Base-by-base conservation (phyloP, 1,140 invertebrate species). In the Metaphire vulgaris region DNA sequence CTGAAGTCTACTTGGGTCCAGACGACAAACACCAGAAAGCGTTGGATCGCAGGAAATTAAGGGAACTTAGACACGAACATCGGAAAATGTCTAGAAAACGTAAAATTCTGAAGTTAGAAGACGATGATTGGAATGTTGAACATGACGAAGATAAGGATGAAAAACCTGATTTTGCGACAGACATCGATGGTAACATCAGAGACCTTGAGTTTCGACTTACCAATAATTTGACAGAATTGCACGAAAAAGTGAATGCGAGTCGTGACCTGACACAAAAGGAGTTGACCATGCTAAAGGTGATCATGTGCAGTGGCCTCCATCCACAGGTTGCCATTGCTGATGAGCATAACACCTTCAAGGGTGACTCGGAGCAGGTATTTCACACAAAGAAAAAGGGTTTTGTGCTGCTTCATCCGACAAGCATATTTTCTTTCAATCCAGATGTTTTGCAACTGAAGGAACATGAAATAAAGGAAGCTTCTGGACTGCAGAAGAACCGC, bases 311-410 rank as follows among this genome's bases (percentile, higher is more conserved):
- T 87, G 95, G 95, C 6, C 87, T 98, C 28, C 98, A 98, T 87
- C 96, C 96, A 12, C 95, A 97, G 87, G 88, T 97, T 72, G 93
- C 95, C 2, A 89, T 96, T 66, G 89, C 92, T 16, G 96, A 99
- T 87, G 93, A 96, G 81, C 93, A 92, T 81, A 99, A 99, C 86
- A 92, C 92, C 81, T 95, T 91, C 82, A 97, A 96, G 89, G 89
- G 90, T 33, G 90, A 91, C 26, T 90, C 89, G n/a, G 95, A 98
- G 79, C 94, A 96, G 83, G 87, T 96, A 31, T 98, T 94, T 85
- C 96, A 99, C 83, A 97, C 95, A 0, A 79, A 86, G 85, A 83
- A 90, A 30, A 98, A 98, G 84, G 92, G 93, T 0, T 98, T 93
- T 83, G 90, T 96, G 1, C 91, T 93, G 69, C 88, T 98, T 0